A percentile compares a stretch with the other conserved stretches of the same genome.
Conservation (phyloP, 1,140 invertebrate species). For the Bombyx mandarina region DNA sequence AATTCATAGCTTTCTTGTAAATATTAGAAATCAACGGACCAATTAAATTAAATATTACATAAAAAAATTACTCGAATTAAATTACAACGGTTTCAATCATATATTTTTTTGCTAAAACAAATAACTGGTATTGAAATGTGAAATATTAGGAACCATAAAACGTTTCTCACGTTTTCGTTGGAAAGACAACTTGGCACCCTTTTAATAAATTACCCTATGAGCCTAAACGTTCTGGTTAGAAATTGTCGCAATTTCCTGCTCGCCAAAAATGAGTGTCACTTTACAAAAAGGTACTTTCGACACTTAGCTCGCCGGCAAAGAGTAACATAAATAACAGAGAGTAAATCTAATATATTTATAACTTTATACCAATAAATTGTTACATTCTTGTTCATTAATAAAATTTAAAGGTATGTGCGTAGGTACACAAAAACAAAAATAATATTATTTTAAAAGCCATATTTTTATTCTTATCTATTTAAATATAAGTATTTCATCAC, state of each 20-base stretch:
- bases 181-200: not conserved
- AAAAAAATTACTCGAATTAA: not conserved
- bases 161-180: slow-evolving; percentile 3
- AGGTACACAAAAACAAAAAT: too few species aligned
- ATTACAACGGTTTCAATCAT: not conserved
- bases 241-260: slow-evolving; percentile 48
- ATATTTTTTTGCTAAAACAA: not conserved
- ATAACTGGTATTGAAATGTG: too few species aligned
- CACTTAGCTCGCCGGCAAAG: not conserved
- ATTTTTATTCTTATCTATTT: too few species aligned
- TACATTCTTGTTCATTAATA: too few species aligned
- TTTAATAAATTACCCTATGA: slow-evolving; percentile 29
- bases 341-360: too few species aligned
- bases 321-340: too few species aligned
- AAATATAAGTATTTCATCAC: too few species aligned
- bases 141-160: not conserved
- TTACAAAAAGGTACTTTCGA: slow-evolving; percentile 40
- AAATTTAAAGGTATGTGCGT: too few species aligned
- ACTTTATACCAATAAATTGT: too few species aligned
- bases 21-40: not conserved
- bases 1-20: not conserved
- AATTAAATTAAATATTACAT: not conserved
- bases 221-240: slow-evolving; percentile 40
- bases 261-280: slow-evolving; percentile 56
- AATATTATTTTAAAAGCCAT: too few species aligned